Base-by-base conservation (phyloP, 2,888 invertebrate genomes). In the Tortrix viridana region DNA sequence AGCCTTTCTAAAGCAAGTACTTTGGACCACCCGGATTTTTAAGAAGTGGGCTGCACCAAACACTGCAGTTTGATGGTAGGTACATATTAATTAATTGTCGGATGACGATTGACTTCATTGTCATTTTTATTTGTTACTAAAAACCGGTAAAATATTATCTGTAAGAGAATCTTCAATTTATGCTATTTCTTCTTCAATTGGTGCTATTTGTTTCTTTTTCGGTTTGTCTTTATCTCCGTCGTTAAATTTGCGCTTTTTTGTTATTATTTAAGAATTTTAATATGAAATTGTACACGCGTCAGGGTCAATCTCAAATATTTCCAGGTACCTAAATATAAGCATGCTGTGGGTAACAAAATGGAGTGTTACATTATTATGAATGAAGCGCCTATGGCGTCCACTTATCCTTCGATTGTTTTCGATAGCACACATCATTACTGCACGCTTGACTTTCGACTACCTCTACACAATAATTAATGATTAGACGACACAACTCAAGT, bases 341-440 rank as follows among this genome's bases (percentile, higher is more conserved):
- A 16, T 41, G 1, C 47, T 18, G 50, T n/a, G 20, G 14, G 43
- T n/a, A 49, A 22, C 6, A 7, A 77, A 74, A 52, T 44, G 65
- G 74, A 80, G 69, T 66, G 9, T 53, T 38, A 63, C 46, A 70
- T 66, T 72, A 68, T 70, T 75, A 76, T 77, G 77, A 80, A 82
- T 76, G 80, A 79, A 76, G 72, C 74, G 75, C 81, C 75, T 72
- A 73, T 69, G 74, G 78, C 75, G 74, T 74, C 82, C 81, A 84
- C 84, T 85, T 79, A 81, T 78, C 74, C 70, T 68, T 70, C 78
- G 80, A 83, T 85, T 85, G 85, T 85, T 84, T 84, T 80, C 79
- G 79, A 84, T 80, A 77, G 76, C 74, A 74, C 76, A 79, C 77
- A 79, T 63, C 79, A 76, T 80, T 80, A 84, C 83, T 80, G 81